Percentiles rank a stretch among this genome's conserved stretches.
Conservation (phyloP, 2,113 vertebrate genomes). For the Steatornis caripensis region DNA sequence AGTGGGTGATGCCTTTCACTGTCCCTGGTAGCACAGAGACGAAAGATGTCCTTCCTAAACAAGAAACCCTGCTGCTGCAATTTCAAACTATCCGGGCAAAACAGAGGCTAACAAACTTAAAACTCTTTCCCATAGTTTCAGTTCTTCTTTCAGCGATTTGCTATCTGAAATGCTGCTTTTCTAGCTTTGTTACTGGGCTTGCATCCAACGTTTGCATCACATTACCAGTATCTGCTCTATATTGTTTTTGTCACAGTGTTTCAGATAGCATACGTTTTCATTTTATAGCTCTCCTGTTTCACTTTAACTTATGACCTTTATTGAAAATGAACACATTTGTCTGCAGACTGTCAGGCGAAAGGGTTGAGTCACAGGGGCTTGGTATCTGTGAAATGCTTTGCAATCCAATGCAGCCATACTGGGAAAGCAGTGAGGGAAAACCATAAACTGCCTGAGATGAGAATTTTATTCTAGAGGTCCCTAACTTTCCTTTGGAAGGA, state of each 20-base stretch:
- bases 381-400: background rate
- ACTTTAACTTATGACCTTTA: conserved; percentile 52
- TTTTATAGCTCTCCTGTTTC: conserved; percentile 49
- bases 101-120: background rate
- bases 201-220: background rate
- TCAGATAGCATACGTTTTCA: background rate
- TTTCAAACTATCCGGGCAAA: background rate
- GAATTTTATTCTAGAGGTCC: background rate
- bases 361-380: background rate
- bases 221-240: background rate
- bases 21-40: conserved; percentile 21
- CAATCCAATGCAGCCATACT: background rate
- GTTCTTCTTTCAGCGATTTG: background rate
- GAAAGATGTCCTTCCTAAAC: conserved; percentile 36
- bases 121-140: background rate
- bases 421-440: background rate
- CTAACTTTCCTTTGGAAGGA: background rate
- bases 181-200: background rate
- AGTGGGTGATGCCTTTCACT: background rate
- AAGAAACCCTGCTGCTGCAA: background rate
- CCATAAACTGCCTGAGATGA: background rate
- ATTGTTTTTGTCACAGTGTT: background rate
- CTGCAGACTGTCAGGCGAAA: background rate
- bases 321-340: background rate
- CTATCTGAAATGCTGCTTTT: background rate